Evolutionary conservation across 2,888 invertebrate species (phyloP).

Genomic region (Xanthorhoe designata): DNA sequence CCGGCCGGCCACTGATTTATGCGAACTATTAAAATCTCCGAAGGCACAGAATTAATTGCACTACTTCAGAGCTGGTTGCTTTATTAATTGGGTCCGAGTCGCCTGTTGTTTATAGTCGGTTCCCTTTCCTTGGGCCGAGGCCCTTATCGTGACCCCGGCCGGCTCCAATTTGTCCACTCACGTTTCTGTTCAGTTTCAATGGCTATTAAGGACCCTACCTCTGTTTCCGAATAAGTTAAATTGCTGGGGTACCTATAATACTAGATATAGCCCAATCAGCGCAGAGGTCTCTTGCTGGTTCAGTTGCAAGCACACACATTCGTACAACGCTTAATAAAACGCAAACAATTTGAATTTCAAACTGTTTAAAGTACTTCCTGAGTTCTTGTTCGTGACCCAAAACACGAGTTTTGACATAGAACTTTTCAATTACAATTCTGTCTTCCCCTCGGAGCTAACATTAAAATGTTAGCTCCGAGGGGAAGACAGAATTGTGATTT

Average conservation of each 20-base stretch:
- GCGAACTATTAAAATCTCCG: conserved; percentile 85
- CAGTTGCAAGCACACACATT: not conserved
- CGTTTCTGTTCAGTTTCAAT: conserved; percentile 80
- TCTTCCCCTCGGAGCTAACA: conserved; percentile 53
- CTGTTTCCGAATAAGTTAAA: conserved; percentile 57
- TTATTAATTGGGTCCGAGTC: conserved; percentile 84
- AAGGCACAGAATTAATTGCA: conserved; percentile 85
- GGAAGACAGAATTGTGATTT: too few relatives aligned
- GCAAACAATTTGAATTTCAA: conserved; percentile 28
- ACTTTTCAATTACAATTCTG: conserved; percentile 47
- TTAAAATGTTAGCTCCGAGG: too few relatives aligned
- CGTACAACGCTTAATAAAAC: conserved; percentile 5
- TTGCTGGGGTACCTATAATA: conserved; percentile 27
- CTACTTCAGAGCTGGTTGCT: conserved; percentile 81
- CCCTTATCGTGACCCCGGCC: conserved; percentile 80
- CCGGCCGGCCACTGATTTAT: conserved; percentile 82
- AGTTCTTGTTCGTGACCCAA: conserved; percentile 38
- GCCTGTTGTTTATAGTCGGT: conserved; percentile 82
- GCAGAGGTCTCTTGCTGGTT: not conserved
- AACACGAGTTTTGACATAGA: conserved; percentile 34
- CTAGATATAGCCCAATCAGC: conserved; percentile 4
- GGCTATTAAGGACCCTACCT: conserved; percentile 79
- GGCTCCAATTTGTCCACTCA: conserved; percentile 81
- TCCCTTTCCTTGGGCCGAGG: conserved; percentile 69
- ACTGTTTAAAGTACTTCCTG: conserved; percentile 30